A percentile compares a stretch with the other conserved stretches of the same genome.
phyloP scores from a whole-genome alignment of 2,888 invertebrate species.

The Philaethria dido region DNA sequence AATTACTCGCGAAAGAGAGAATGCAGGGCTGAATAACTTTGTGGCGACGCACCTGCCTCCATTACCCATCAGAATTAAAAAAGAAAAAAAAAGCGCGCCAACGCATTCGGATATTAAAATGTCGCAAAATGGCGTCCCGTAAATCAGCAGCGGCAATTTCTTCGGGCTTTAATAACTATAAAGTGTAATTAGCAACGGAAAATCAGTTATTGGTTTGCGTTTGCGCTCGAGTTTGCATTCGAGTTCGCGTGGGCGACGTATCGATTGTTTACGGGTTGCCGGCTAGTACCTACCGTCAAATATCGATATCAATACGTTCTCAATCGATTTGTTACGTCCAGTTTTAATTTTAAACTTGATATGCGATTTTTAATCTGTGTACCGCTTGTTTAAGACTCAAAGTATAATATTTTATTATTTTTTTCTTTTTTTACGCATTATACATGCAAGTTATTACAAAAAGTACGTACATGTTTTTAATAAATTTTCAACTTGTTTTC shows the following conservation, averaged over 20 bases:
- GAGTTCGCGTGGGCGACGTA: conserved; percentile 52
- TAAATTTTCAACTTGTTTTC: conserved; percentile 11
- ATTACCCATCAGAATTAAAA: conserved; percentile 67
- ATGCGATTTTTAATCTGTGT: conserved; percentile 38
- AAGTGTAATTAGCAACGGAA: conserved; percentile 79
- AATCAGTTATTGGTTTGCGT: conserved; percentile 57
- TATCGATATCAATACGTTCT: conserved; percentile 48
- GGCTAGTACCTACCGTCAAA: conserved; percentile 41
- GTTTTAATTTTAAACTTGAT: conserved; percentile 41
- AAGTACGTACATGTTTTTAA: not conserved
- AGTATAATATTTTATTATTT: not conserved
- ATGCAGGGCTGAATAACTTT: conserved; percentile 63
- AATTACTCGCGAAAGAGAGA: conserved; percentile 63
- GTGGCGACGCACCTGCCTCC: conserved; percentile 70
- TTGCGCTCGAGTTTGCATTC: conserved; percentile 14
- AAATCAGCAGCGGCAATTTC: conserved; percentile 78
- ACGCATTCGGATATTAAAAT: conserved; percentile 76
- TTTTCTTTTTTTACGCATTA: not conserved
- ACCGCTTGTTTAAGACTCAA: conserved; percentile 14
- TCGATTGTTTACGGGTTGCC: conserved; percentile 69
- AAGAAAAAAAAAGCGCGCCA: conserved; percentile 62
- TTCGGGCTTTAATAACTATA: conserved; percentile 75
- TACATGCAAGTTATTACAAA: conserved; percentile 1
- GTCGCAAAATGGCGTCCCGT: conserved; percentile 75
- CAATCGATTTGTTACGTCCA: conserved; percentile 65